Evolutionary conservation across 92 coral and sea anemone genomes (phyloP).

Genomic region (Epizoanthus ramosus): DNA sequence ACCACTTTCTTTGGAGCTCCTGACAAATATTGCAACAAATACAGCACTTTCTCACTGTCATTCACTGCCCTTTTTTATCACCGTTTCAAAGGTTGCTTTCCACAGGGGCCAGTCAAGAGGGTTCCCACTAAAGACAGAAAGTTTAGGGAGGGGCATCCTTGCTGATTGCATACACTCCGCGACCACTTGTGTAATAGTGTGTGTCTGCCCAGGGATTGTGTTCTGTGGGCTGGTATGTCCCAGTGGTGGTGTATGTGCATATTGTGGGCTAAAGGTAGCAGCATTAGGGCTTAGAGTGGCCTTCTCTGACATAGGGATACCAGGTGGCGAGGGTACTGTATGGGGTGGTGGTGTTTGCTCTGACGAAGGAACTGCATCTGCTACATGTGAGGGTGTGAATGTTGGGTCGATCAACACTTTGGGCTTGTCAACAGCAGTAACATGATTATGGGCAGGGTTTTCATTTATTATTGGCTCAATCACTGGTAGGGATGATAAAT

Average conservation of each 20-base stretch:
- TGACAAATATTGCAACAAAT: conserved; percentile 54
- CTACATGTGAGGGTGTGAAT: too few relatives aligned
- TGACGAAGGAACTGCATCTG: too few relatives aligned
- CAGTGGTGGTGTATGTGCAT: too few relatives aligned
- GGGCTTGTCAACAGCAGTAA: too few relatives aligned
- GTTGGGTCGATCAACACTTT: too few relatives aligned
- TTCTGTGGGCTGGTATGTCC: neutral
- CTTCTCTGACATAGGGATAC: too few relatives aligned
- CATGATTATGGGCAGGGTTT: too few relatives aligned
- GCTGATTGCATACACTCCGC: conserved; percentile 59
- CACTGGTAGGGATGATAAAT: conserved; percentile 26
- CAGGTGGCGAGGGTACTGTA: too few relatives aligned
- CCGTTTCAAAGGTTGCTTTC: conserved; percentile 59
- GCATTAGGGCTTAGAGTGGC: neutral
- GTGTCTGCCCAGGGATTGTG: neutral
- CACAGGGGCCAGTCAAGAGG: conserved; percentile 60
- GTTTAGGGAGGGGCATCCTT: conserved; percentile 50
- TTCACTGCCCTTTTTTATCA: conserved; percentile 51
- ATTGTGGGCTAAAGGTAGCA: neutral
- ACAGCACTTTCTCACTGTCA: too few relatives aligned
- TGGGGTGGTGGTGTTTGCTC: too few relatives aligned
- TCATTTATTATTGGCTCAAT: too few relatives aligned
- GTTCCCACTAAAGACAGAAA: conserved; percentile 51
- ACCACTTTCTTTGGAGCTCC: conserved; percentile 54
- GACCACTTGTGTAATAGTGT: conserved; percentile 40